Percentiles rank a stretch among this genome's conserved stretches.
Conservation (phyloP, 2,113 vertebrate species). For the Kryptolebias marmoratus region DNA sequence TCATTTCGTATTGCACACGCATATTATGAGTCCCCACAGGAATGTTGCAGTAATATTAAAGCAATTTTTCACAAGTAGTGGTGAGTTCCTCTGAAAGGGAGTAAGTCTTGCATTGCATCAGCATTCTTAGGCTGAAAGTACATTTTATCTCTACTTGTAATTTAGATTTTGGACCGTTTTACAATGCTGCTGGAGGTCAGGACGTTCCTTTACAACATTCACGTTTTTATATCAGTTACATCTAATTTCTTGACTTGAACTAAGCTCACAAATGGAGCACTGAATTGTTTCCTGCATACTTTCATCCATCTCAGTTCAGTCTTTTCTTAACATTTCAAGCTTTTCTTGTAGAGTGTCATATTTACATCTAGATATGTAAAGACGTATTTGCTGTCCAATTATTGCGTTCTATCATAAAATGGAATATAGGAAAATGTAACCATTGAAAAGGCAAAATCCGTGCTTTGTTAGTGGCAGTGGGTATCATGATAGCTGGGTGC, state of each 20-base stretch:
- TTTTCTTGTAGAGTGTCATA: background rate
- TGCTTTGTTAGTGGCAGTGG: constrained; percentile 64
- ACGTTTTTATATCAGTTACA: too few relatives aligned
- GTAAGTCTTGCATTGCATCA: background rate
- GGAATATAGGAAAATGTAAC: background rate
- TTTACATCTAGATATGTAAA: background rate
- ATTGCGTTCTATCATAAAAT: background rate
- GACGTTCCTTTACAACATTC: too few relatives aligned
- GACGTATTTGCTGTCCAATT: background rate
- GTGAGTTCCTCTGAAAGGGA: background rate
- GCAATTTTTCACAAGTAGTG: constrained; percentile 6
- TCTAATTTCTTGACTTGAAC: background rate
- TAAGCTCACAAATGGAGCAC: background rate
- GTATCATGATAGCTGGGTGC: constrained; percentile 62
- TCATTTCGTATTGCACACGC: constrained; percentile 7
- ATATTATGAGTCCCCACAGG: constrained; percentile 16
- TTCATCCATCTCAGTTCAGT: background rate
- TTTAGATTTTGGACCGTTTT: too few relatives aligned
- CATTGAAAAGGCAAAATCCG: constrained; percentile 9
- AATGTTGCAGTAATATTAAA: constrained; percentile 11
- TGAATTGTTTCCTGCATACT: background rate
- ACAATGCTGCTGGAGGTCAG: too few relatives aligned
- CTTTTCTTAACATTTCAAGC: background rate
- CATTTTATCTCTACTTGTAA: too few relatives aligned
- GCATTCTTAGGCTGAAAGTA: background rate